Conservation (phyloP, 35 echinoderm and acorn worm species). For the Anneissia japonica region DNA sequence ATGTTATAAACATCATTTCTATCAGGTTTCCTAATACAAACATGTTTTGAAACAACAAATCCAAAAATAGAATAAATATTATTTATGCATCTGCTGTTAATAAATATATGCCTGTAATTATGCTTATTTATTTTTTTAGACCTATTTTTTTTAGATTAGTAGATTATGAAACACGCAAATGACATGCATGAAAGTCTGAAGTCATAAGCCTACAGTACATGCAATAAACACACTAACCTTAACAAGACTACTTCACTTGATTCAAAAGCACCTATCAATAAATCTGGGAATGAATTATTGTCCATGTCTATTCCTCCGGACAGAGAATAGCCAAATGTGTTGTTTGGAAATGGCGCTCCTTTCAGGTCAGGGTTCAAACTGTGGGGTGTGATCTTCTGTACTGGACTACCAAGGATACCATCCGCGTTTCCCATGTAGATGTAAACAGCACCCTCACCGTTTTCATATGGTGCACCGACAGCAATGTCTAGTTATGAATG, state of each 20-base stretch:
- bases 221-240: conserved; percentile 27
- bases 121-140: too few species aligned
- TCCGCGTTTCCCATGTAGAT: conserved; percentile 59
- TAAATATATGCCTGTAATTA: too few species aligned
- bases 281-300: conserved; percentile 69
- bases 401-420: conserved; percentile 34
- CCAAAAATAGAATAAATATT: too few species aligned
- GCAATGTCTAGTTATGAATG: conserved; percentile 58
- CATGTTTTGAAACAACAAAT: too few species aligned
- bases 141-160: too few species aligned
- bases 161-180: too few species aligned
- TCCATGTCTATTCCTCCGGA: conserved; percentile 84
- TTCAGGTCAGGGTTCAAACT: conserved; percentile 42
- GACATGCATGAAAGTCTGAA: too few species aligned
- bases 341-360: conserved; percentile 18
- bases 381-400: conserved; percentile 83
- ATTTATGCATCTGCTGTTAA: too few species aligned
- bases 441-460: conserved; percentile 84
- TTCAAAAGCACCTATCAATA: conserved; percentile 67
- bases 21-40: too few species aligned
- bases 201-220: too few species aligned
- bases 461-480: conserved; percentile 90
- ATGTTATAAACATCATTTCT: too few species aligned
- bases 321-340: conserved; percentile 84
- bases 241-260: conserved; percentile 52